Evolutionary conservation across 2,113 vertebrate genomes (phyloP).

Genomic region (Nesogale talazaci): DNA sequence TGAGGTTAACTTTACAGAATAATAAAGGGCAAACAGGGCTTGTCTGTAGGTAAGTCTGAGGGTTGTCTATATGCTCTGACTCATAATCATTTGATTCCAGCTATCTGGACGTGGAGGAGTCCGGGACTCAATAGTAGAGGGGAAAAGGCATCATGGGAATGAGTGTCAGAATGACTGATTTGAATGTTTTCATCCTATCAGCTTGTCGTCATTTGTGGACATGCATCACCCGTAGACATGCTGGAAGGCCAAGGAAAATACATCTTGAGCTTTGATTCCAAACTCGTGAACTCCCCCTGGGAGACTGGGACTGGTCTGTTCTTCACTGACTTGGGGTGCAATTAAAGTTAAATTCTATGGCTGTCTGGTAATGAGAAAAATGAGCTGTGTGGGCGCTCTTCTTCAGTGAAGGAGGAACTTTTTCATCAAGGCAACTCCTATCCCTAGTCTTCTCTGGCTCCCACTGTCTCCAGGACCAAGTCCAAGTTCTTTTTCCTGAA

Average conservation of each 20-base stretch:
- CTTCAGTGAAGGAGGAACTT: slow-evolving; percentile 81
- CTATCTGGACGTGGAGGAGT: slow-evolving; percentile 4
- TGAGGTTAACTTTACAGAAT: neutral
- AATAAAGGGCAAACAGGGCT: neutral
- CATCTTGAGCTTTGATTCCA: slow-evolving; percentile 81
- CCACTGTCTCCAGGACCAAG: slow-evolving; percentile 68
- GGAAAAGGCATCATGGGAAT: slow-evolving; percentile 59
- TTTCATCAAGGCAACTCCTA: slow-evolving; percentile 80
- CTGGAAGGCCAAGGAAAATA: slow-evolving; percentile 85
- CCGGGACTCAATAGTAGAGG: neutral
- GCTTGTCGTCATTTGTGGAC: slow-evolving; percentile 78
- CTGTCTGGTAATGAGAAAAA: slow-evolving; percentile 80
- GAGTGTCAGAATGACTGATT: slow-evolving; percentile 74
- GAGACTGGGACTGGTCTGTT: slow-evolving; percentile 79
- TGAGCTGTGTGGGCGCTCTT: slow-evolving; percentile 77
- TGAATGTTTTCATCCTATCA: slow-evolving; percentile 76
- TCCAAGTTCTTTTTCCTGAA: slow-evolving; percentile 77
- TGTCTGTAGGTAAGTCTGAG: neutral
- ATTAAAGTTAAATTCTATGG: slow-evolving; percentile 80
- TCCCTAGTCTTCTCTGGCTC: slow-evolving; percentile 71
- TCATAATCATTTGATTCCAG: slow-evolving; percentile 37
- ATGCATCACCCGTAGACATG: slow-evolving; percentile 81
- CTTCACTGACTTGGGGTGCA: slow-evolving; percentile 80
- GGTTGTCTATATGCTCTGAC: neutral
- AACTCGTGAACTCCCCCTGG: slow-evolving; percentile 83